Conservation (phyloP, 1,140 invertebrate genomes). For the Brachionus manjavacas region DNA sequence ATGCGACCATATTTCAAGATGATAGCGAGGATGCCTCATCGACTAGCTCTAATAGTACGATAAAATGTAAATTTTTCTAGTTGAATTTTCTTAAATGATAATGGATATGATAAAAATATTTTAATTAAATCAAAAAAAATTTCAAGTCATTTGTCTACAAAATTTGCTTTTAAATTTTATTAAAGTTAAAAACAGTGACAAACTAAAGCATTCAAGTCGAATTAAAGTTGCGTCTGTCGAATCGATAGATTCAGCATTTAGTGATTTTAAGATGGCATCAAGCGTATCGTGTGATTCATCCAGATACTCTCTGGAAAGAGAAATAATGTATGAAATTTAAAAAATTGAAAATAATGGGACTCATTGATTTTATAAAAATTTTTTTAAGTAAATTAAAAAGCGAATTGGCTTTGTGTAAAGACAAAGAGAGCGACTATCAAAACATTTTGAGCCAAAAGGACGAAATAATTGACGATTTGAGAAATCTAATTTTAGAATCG, state of each 20-base stretch:
- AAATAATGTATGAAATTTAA: not conserved
- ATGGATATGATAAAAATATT: not conserved
- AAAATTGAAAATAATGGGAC: not conserved
- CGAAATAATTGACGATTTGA: not conserved
- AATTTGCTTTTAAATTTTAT: not conserved
- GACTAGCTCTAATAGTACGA: not conserved
- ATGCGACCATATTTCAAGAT: not conserved
- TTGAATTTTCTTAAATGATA: not conserved
- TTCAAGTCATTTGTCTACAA: not conserved
- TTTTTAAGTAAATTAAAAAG: slow-evolving; percentile 55
- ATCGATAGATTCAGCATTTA: slow-evolving; percentile 42
- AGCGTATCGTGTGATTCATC: not conserved
- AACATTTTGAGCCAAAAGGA: not conserved
- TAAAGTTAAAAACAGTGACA: not conserved
- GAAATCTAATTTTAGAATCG: not conserved
- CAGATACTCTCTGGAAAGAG: not conserved
- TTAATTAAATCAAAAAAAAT: not conserved
- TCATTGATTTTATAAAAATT: slow-evolving; percentile 17
- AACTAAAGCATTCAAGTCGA: not conserved
- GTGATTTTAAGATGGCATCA: not conserved
- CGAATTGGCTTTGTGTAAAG: slow-evolving; percentile 56
- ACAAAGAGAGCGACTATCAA: slow-evolving; percentile 45
- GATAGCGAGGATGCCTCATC: not conserved
- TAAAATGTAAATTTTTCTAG: slow-evolving; percentile 17
- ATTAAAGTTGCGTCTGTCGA: slow-evolving; percentile 23